Evolutionary conservation across 53 echinoderm and acorn worm genomes (phyloP), one percentile per base, ranked within the genome.

Genomic region (Henricia sp.): DNA sequence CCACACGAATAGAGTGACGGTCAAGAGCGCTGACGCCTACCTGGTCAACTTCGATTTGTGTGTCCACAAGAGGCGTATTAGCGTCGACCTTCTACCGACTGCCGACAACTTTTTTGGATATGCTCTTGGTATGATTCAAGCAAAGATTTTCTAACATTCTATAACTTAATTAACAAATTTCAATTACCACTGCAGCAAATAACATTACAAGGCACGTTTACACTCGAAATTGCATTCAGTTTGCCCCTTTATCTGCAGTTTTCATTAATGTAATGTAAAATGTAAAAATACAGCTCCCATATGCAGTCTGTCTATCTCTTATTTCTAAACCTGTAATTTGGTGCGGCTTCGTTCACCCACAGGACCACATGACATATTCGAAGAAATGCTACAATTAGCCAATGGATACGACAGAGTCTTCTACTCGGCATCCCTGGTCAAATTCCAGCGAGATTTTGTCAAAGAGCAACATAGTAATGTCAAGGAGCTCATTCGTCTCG

Each of bases 401-500:
- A 12, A 1, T 1, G 4, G 28, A 16, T 28, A 37, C 37, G 77
- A 87, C 26, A n/a, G 67, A 26, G 51, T 46, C 6, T 68, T 68
- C 41, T 87, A 88, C 70, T 82, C 82, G 0, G 82, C 82, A n/a
- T 39, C 70, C 32, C 70, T 88, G 5, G 78, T 68, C 35, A 26
- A 82, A 27, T 38, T 32, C 32, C 88, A 88, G 56, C 23, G 67
- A 9, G 38, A 50, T 20, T 88, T 88, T 50, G 80, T 88, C 26
- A 42, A 44, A 40, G 4, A 54, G 8, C 57, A 88, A 40, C 88
- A 70, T 2, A 43, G 42, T 1, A 35, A 42, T 29, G 70, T 88
- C 16, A 80, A 82, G 70, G 69, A 80, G 4, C 70, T 88, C 1
- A 71, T 88, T 42, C 80, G 88, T n/a, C 59, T 88, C 30, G 82